Evolutionary conservation across 2,888 invertebrate genomes (phyloP), one percentile per base, ranked within the genome.

Genomic region (Silvanus unidentatus): DNA sequence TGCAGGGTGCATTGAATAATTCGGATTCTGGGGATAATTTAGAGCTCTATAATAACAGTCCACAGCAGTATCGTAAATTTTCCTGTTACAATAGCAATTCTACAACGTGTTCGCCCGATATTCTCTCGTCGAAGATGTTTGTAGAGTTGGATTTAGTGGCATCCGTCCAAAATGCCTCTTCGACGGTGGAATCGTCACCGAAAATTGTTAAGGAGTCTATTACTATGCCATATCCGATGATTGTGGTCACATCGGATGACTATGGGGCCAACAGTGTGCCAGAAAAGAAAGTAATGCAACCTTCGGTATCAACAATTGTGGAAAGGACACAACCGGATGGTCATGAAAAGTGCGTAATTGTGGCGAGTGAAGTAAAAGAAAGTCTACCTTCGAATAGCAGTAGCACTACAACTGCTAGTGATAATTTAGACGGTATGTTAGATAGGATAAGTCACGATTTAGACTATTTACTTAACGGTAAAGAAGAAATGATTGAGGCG

Each of bases 401-500:
- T n/a, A n/a, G n/a, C n/a, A 11, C 11, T 11, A 10, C 12, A 9
- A 11, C 15, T 44, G 41, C 2, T 49, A 58, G 12, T 65, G 69
- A 69, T 49, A 72, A 68, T 47, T 53, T 73, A 28, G 79, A 80
- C 56, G 82, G 81, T 45, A 84, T 89, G 77, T 72, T 89, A 40
- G 84, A 87, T 72, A 81, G 87, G 64, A 90, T 90, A 61, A 84
- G 86, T 1, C 84, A 84, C 63, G 89, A 90, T 72, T 73, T 90
- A 56, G 87, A 89, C 71, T 89, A 88, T 73, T 73, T 90, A 56
- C 73, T 89, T 48, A 88, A 88, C 69, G 77, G 86, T 39, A 63
- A 54, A 32, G 62, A 62, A 32, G 5, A 32, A 32, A n/a, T n/a
- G n/a, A n/a, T n/a, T n/a, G n/a, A n/a, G n/a, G n/a, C n/a, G n/a